These are phyloP conservation scores for Conus canariensis DNA, from an alignment of 2,888 invertebrate genomes.

Conservation along the genomic window DNA sequence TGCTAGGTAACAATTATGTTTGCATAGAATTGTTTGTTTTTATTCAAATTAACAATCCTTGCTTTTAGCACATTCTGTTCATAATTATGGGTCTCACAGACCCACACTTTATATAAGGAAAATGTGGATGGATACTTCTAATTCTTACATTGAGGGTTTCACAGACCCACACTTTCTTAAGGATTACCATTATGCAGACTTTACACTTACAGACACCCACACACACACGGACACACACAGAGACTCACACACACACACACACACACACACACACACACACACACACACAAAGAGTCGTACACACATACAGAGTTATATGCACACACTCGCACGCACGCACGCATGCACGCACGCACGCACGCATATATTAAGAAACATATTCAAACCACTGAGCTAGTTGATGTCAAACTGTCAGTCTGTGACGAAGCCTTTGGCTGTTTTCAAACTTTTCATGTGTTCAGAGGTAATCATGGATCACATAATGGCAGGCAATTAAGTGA, in stretches of 20 bases:
- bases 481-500: too few relatives aligned
- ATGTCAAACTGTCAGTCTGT: too few relatives aligned
- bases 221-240: background rate
- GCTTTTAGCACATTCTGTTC: too few relatives aligned
- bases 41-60: background rate
- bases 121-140: too few relatives aligned
- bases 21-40: background rate
- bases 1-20: background rate
- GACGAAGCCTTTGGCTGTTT: too few relatives aligned
- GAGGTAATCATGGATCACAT: too few relatives aligned
- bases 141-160: too few relatives aligned
- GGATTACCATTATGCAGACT: too few relatives aligned
- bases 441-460: too few relatives aligned
- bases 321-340: background rate
- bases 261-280: slow-evolving; percentile 2
- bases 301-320: background rate
- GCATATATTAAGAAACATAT: background rate
- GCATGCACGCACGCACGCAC: background rate
- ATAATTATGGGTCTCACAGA: too few relatives aligned
- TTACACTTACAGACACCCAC: background rate
- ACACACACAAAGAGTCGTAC: background rate
- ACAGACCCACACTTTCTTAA: too few relatives aligned
- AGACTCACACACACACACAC: background rate
- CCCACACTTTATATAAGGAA: too few relatives aligned
- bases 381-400: background rate